A percentile compares a stretch with the other conserved stretches of the same genome.
These are phyloP conservation scores for Hymenopus coronatus DNA, from an alignment of 2,888 invertebrate genomes.

Conservation along the genomic window DNA sequence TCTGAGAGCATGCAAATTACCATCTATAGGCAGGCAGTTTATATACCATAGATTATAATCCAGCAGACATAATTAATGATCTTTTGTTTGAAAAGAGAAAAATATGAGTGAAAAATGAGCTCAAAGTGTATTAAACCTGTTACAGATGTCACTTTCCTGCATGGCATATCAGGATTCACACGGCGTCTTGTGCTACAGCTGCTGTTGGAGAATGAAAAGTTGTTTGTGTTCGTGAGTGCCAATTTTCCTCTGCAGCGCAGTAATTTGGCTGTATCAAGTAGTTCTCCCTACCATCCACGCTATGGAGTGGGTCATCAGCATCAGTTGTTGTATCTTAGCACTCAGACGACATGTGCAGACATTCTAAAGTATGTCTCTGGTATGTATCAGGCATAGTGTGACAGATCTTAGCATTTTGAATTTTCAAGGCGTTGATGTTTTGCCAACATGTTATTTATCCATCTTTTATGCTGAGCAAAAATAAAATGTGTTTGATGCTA, in stretches of 20 bases:
- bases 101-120: too few relatives aligned
- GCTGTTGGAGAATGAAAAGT: constrained; percentile 80
- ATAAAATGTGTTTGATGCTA: neutral
- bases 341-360: constrained; percentile 71
- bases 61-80: too few relatives aligned
- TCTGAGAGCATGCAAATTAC: too few relatives aligned
- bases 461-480: neutral
- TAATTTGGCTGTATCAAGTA: constrained; percentile 7
- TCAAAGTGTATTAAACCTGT: neutral
- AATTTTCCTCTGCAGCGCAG: constrained; percentile 29
- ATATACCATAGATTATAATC: too few relatives aligned
- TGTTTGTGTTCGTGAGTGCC: constrained; percentile 66
- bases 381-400: neutral
- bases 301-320: constrained; percentile 72
- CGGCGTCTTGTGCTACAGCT: constrained; percentile 82
- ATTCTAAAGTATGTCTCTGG: constrained; percentile 57
- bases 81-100: too few relatives aligned
- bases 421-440: neutral
- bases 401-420: neutral
- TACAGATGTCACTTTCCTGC: constrained; percentile 47
- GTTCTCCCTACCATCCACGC: constrained; percentile 56
- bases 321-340: constrained; percentile 69
- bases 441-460: neutral
- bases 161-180: constrained; percentile 82
- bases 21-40: too few relatives aligned